A percentile compares a stretch with the other conserved stretches of the same genome.
phyloP scores from a whole-genome alignment of 2,888 invertebrate species.

The Seira sanloemensis region DNA sequence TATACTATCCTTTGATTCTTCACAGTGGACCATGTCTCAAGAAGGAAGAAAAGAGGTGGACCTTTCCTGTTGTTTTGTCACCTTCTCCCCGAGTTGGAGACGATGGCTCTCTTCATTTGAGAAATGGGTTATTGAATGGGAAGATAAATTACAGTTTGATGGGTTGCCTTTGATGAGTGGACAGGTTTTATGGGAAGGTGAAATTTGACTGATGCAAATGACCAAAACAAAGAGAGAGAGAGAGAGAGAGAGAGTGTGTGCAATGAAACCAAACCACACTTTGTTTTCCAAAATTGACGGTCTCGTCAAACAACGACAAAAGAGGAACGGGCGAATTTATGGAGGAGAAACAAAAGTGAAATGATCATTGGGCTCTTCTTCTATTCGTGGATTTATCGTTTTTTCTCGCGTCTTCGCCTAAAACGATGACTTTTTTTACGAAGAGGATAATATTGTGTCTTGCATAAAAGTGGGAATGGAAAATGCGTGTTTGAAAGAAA shows the following conservation, averaged over 20 bases:
- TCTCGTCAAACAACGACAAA: no score
- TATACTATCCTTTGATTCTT: neutral
- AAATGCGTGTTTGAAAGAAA: neutral
- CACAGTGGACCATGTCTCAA: conserved; percentile 23
- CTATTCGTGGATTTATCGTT: neutral
- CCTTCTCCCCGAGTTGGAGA: neutral
- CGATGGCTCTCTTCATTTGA: conserved; percentile 2
- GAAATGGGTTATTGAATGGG: conserved; percentile 22
- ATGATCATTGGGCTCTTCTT: no score
- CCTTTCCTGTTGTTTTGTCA: neutral
- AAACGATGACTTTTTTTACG: neutral
- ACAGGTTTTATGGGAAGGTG: neutral
- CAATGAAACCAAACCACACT: no score
- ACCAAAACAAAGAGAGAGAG: conserved; percentile 33
- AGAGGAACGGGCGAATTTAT: no score
- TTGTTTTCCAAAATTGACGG: no score
- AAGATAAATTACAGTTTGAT: conserved; percentile 53
- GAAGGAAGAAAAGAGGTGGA: conserved; percentile 2
- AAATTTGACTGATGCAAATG: neutral
- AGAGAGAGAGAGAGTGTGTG: neutral
- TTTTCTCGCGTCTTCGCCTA: neutral
- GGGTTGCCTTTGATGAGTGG: conserved; percentile 43
- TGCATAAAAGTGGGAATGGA: conserved; percentile 11
- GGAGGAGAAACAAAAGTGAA: no score
- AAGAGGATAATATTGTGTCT: neutral